phyloP scores from a whole-genome alignment of 2,888 invertebrate genomes.

The Tuta absoluta region DNA sequence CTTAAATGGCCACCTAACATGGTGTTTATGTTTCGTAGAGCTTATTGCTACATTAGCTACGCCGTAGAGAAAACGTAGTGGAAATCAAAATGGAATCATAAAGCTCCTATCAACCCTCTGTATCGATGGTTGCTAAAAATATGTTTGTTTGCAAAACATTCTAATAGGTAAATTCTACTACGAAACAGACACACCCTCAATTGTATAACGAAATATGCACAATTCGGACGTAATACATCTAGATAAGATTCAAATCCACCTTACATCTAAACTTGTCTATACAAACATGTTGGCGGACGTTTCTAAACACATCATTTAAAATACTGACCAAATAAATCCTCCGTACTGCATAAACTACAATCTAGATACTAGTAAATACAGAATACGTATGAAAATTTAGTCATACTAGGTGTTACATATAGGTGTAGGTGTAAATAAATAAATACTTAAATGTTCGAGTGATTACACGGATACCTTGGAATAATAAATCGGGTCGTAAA shows the following conservation, averaged over 20 bases:
- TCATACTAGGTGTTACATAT: no score
- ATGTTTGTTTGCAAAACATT: not conserved
- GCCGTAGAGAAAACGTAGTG: not conserved
- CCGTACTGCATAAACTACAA: not conserved
- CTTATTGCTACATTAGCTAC: not conserved
- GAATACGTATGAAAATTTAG: no score
- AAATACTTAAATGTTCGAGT: no score
- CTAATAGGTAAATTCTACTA: not conserved
- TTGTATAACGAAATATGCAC: not conserved
- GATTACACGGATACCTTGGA: no score
- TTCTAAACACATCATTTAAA: not conserved
- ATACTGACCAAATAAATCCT: constrained; percentile 2
- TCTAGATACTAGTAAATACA: not conserved
- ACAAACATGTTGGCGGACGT: not conserved
- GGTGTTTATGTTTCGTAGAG: not conserved
- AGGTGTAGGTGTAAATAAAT: no score
- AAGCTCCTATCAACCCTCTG: no score
- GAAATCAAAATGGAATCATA: not conserved
- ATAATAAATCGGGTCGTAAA: no score
- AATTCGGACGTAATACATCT: not conserved
- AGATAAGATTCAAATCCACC: not conserved
- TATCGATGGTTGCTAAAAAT: not conserved
- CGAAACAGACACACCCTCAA: not conserved
- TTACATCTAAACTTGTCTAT: not conserved
- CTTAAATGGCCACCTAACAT: no score